Conservation (phyloP, 2,888 invertebrate genomes). For the Ceraclea dissimilis region DNA sequence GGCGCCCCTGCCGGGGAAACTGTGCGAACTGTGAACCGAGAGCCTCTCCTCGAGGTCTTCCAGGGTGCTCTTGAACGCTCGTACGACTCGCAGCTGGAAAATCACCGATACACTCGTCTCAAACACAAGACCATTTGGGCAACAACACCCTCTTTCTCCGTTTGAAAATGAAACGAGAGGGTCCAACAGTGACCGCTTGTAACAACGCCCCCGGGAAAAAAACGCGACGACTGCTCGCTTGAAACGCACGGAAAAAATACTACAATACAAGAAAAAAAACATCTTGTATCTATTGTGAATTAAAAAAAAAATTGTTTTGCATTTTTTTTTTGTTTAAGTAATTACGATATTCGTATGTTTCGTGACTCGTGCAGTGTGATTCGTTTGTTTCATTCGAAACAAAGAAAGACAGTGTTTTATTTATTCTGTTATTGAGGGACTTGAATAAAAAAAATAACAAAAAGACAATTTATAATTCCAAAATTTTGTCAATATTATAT, state of each 20-base stretch:
- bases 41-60: constrained; percentile 99
- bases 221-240: background rate
- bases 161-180: background rate
- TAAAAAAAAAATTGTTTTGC: background rate
- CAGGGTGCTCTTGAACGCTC: constrained; percentile 98
- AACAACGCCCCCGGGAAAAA: background rate
- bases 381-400: background rate
- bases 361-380: background rate
- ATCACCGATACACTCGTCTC: background rate
- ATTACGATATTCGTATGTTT: background rate
- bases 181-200: background rate
- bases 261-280: too few species aligned
- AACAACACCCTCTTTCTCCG: background rate
- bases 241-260: background rate
- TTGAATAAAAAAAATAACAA: too few species aligned
- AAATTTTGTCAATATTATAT: background rate
- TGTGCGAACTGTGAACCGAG: constrained; percentile 95
- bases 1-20: constrained; percentile 82
- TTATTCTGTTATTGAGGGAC: too few species aligned
- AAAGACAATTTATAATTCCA: background rate
- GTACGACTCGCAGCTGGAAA: constrained; percentile 99
- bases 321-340: background rate
- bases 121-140: background rate
- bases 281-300: background rate
- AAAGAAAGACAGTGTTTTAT: constrained; percentile 1